Evolutionary conservation across 2,888 invertebrate species (phyloP).

Genomic region (Zygothrica quintamaculata): DNA sequence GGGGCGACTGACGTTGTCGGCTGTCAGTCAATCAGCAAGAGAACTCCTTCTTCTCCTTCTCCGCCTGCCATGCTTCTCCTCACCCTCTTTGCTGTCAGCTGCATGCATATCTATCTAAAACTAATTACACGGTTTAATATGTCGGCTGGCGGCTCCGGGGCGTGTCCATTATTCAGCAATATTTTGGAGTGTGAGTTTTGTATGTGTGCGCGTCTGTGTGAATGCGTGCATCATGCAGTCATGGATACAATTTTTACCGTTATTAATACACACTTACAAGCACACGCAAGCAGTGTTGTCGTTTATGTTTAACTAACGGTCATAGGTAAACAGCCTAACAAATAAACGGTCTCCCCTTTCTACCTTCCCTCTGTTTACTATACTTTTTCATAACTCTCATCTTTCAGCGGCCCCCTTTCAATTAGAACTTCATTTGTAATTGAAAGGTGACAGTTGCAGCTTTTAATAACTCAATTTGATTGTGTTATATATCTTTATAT

Average conservation of each 20-base stretch:
- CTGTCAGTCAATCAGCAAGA: constrained; percentile 60
- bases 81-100: constrained; percentile 9
- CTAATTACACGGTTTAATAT: constrained; percentile 74
- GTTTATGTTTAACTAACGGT: constrained; percentile 65
- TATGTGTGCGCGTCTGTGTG: constrained; percentile 7
- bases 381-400: neutral
- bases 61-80: neutral
- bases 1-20: constrained; percentile 35
- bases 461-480: constrained; percentile 67
- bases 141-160: constrained; percentile 52
- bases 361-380: too few species aligned
- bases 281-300: constrained; percentile 31
- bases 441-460: constrained; percentile 39
- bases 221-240: constrained; percentile 63
- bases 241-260: constrained; percentile 68
- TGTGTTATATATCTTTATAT: constrained; percentile 24
- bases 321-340: constrained; percentile 42
- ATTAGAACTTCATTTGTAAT: constrained; percentile 59
- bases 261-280: constrained; percentile 43
- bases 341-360: constrained; percentile 1
- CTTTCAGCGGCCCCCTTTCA: constrained; percentile 35
- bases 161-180: constrained; percentile 73
- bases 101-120: constrained; percentile 59
- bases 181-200: constrained; percentile 31
- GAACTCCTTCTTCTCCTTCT: constrained; percentile 18